These are phyloP conservation scores for Thaumatotibia leucotreta DNA, from an alignment of 1,140 invertebrate species.

Conservation along the genomic window DNA sequence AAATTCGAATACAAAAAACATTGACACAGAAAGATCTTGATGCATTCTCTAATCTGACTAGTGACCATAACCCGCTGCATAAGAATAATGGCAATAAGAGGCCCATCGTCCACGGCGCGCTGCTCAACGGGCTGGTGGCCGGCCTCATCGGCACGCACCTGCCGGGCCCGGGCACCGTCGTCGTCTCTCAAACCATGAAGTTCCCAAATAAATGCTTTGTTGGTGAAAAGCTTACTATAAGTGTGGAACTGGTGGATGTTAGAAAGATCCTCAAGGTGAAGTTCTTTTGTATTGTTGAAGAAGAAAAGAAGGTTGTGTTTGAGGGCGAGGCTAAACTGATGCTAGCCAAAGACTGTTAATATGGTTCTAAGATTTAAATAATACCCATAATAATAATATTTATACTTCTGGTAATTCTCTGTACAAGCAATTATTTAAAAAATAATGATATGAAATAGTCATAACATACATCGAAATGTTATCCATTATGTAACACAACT, in stretches of 20 bases:
- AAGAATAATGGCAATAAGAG: slow-evolving; percentile 72
- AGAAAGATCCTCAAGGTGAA: slow-evolving; percentile 86
- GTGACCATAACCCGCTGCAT: slow-evolving; percentile 89
- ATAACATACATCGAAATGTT: too few relatives aligned
- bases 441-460: too few relatives aligned
- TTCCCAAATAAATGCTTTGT: slow-evolving; percentile 89
- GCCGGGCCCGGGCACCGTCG: slow-evolving; percentile 87
- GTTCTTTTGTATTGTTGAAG: slow-evolving; percentile 83
- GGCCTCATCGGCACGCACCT: slow-evolving; percentile 88
- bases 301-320: slow-evolving; percentile 82
- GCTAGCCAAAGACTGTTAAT: slow-evolving; percentile 66
- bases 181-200: slow-evolving; percentile 84
- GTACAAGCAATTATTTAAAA: background rate
- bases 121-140: slow-evolving; percentile 88
- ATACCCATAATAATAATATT: background rate
- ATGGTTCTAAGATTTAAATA: slow-evolving; percentile 11
- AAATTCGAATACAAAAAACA: slow-evolving; percentile 79
- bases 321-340: slow-evolving; percentile 85
- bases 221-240: slow-evolving; percentile 83
- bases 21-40: slow-evolving; percentile 83
- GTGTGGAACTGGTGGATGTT: slow-evolving; percentile 81
- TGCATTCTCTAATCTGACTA: slow-evolving; percentile 83
- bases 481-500: too few relatives aligned
- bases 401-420: background rate
- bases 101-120: slow-evolving; percentile 86